Conservation (phyloP, 2,113 vertebrate species). For the Sturnira hondurensis region DNA sequence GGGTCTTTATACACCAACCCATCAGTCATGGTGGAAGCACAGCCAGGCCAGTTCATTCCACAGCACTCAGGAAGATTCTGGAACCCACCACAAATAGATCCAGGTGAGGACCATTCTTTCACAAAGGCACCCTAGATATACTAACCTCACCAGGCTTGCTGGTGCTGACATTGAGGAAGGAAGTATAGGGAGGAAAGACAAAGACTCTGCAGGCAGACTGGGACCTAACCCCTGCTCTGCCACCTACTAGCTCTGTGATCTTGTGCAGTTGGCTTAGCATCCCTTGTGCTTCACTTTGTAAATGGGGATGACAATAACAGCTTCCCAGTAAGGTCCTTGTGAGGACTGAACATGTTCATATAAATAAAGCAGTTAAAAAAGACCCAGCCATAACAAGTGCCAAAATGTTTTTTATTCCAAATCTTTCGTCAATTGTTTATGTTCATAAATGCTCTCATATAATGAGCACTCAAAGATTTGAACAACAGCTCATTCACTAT, state of each 20-base stretch:
- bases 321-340: neutral
- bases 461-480: neutral
- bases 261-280: fast-evolving
- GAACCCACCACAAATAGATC: neutral
- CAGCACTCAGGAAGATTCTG: neutral
- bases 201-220: too few species aligned
- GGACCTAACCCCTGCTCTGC: neutral
- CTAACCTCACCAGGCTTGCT: neutral
- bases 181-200: neutral
- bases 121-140: neutral
- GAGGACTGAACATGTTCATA: fast-evolving
- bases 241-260: neutral
- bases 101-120: neutral
- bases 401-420: neutral
- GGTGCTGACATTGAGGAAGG: fast-evolving
- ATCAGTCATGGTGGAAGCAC: fast-evolving
- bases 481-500: neutral
- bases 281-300: neutral
- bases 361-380: neutral
- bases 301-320: fast-evolving
- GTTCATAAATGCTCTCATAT: neutral
- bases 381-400: neutral
- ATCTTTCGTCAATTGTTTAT: neutral
- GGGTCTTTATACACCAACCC: fast-evolving
- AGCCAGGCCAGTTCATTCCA: neutral